Percentiles rank a stretch among this genome's conserved stretches.
Evolutionary conservation across 2,113 vertebrate genomes (phyloP).

Genomic region (Microtus pennsylvanicus): DNA sequence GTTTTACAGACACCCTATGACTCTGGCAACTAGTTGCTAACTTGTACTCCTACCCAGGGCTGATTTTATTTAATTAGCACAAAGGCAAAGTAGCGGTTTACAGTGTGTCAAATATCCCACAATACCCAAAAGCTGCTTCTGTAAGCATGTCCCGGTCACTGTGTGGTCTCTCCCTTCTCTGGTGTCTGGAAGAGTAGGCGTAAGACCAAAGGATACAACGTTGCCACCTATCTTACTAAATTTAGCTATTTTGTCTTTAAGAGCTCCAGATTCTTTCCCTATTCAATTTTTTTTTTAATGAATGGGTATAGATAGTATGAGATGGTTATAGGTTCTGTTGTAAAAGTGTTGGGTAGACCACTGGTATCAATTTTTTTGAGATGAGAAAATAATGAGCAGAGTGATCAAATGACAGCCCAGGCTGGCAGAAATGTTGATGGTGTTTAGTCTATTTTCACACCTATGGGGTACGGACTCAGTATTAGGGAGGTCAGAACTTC

Average conservation of each 20-base stretch:
- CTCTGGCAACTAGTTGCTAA: neutral
- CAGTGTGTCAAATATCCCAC: neutral
- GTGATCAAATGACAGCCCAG: neutral
- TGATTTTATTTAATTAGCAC: neutral
- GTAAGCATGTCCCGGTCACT: too few species aligned
- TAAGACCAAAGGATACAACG: neutral
- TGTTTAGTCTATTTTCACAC: neutral
- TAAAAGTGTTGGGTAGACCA: neutral
- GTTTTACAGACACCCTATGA: neutral
- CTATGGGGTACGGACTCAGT: neutral
- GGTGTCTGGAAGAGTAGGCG: neutral
- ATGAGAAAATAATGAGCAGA: neutral
- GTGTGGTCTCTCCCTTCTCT: neutral
- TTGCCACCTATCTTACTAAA: conserved; percentile 6
- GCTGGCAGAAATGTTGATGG: neutral
- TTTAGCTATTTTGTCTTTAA: neutral
- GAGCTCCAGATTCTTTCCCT: neutral
- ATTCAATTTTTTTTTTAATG: neutral
- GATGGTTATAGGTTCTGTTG: neutral
- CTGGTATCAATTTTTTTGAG: neutral
- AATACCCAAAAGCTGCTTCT: neutral
- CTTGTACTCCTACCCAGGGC: neutral
- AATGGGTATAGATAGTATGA: neutral
- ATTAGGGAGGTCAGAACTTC: neutral
- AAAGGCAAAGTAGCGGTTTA: neutral